phyloP scores from a whole-genome alignment of 2,113 vertebrate species.

The Amazona vittata region DNA sequence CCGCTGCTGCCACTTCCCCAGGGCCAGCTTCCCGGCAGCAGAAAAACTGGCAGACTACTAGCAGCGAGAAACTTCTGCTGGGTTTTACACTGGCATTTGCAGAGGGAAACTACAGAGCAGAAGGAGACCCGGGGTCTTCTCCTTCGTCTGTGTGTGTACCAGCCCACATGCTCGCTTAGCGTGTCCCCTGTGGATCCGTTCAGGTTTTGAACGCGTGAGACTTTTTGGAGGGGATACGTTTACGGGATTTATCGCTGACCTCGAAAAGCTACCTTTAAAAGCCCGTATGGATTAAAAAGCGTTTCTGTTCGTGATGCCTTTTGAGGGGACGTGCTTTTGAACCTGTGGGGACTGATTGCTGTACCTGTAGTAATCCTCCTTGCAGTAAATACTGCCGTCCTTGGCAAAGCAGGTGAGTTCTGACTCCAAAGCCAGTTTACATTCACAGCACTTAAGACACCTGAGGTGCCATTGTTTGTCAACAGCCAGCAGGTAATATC shows the following conservation, averaged over 20 bases:
- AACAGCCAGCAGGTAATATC: conserved; percentile 98
- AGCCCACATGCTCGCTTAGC: not conserved
- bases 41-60: not conserved
- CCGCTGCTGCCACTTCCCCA: not conserved
- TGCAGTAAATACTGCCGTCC: conserved; percentile 99
- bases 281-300: not conserved
- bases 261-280: conserved; percentile 5
- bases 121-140: not conserved
- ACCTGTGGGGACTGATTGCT: conserved; percentile 12
- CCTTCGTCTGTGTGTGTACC: not conserved
- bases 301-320: not conserved
- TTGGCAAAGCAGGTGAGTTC: conserved; percentile 99
- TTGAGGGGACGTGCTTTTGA: not conserved
- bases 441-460: conserved; percentile 99
- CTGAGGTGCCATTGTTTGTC: conserved; percentile 99
- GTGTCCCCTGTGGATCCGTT: not conserved
- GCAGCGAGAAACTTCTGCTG: not conserved
- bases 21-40: not conserved
- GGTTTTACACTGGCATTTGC: not conserved
- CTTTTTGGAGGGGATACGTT: not conserved
- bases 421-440: conserved; percentile 97
- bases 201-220: not conserved
- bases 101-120: not conserved
- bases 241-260: not conserved
- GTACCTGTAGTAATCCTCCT: conserved; percentile 99